Conservation (phyloP, 2,113 vertebrate genomes). For the Oxyura jamaicensis region DNA sequence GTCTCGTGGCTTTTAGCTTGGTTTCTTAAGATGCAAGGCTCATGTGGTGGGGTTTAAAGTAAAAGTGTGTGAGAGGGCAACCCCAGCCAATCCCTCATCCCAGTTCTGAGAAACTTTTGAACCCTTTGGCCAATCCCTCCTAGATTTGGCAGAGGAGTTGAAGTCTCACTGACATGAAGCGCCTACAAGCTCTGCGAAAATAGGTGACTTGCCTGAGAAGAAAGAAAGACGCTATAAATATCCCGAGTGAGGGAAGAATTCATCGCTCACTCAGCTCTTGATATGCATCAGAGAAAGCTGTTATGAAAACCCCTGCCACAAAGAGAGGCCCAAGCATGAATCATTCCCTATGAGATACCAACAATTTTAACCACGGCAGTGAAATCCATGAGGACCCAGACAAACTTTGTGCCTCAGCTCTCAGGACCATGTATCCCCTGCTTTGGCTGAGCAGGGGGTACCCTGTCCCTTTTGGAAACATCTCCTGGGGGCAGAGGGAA, state of each 20-base stretch:
- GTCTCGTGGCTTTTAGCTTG: background rate
- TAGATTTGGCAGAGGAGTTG: background rate
- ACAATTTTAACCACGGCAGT: background rate
- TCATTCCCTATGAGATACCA: background rate
- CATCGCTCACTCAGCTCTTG: constrained; percentile 36
- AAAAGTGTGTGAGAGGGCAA: background rate
- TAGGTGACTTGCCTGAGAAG: constrained; percentile 19
- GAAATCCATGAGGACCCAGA: background rate
- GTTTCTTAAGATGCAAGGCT: background rate
- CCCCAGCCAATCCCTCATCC: background rate
- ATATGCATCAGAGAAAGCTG: constrained; percentile 15
- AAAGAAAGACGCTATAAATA: constrained; percentile 52
- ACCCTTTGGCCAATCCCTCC: background rate
- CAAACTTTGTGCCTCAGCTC: background rate
- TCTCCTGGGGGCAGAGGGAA: background rate
- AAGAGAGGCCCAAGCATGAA: constrained; percentile 4
- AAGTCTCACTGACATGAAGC: background rate
- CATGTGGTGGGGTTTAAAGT: background rate
- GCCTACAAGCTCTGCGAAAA: constrained; percentile 3
- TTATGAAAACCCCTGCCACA: background rate
- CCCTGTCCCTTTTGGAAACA: background rate
- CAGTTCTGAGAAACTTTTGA: background rate
- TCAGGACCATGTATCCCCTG: accelerated
- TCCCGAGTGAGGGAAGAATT: constrained; percentile 33
- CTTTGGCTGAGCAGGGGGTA: background rate